Base-by-base conservation (phyloP, 2,113 vertebrate genomes). In the Heterotilapia buettikoferi region DNA sequence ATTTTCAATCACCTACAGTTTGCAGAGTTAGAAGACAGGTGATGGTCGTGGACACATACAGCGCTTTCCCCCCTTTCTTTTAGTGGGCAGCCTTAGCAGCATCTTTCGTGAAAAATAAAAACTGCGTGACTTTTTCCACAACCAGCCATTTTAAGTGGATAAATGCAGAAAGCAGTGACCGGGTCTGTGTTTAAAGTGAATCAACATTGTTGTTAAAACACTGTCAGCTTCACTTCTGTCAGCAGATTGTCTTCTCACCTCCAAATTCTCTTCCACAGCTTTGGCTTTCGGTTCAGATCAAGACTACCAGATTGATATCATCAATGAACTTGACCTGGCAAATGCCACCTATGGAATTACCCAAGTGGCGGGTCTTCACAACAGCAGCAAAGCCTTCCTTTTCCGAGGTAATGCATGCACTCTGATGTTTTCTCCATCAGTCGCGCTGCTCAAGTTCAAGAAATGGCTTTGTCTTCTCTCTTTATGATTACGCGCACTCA, bases 341-440 rank as follows among this genome's bases (percentile, higher is more conserved):
- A 99, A 99, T 86, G 97, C 97, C 88, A 98, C 98, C 24, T 90
- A 96, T 88, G 98, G 98, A 92, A 96, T 99, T 94, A 98, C 97
- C 21, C 98, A 98, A 95, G 98, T 99, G 93, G 94, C 96, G 1
- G 98, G 98, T 83, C 93, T 98, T n/a, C 98, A 99, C 96, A 99
- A 99, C 92, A 94, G 95, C 96, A 99, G 97, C 96, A 99, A 97
- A 97, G 98, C 98, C 2, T 98, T 98, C 95, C 90, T 98, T 47
- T 99, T 99, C 86, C 97, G 98, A 98, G 98, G 98, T 99, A 97
- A 97, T 85, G 50, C 53, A 79, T 68, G 12, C 86, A 59, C 83
- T 12, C 26, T 10, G 57, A 7, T 45, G 40, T 43, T 61, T 24
- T 45, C 61, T 43, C 66, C 76, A 76, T 54, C 50, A 59, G 52